phyloP scores from a whole-genome alignment of 2,888 invertebrate species.

The Spilarctia lutea region DNA sequence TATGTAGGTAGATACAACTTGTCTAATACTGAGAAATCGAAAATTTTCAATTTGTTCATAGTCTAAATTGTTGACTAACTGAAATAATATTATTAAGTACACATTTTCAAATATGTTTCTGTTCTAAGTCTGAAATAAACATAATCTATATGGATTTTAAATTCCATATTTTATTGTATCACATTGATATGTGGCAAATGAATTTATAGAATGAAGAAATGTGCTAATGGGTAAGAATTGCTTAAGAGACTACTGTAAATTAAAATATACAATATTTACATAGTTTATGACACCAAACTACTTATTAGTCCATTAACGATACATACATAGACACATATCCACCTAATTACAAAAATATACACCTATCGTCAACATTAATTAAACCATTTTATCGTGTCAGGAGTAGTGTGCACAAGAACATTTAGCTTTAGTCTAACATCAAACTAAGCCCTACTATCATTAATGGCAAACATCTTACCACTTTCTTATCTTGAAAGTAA shows the following conservation, averaged over 20 bases:
- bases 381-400: slow-evolving; percentile 32
- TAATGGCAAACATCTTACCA: slow-evolving; percentile 44
- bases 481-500: slow-evolving; percentile 18
- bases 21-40: neutral
- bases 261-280: slow-evolving; percentile 4
- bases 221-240: neutral
- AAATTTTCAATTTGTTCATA: neutral
- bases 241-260: neutral
- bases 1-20: neutral
- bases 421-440: slow-evolving; percentile 32
- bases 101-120: too few species aligned
- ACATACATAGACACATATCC: slow-evolving; percentile 35
- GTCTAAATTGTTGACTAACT: neutral
- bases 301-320: slow-evolving; percentile 30
- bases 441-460: slow-evolving; percentile 45
- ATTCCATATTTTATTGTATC: neutral
- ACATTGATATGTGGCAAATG: neutral
- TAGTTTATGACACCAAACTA: slow-evolving; percentile 1
- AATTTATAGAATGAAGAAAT: neutral
- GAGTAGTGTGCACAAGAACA: slow-evolving; percentile 33
- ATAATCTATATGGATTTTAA: neutral
- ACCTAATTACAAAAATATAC: slow-evolving; percentile 51
- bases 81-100: neutral
- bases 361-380: slow-evolving; percentile 39
- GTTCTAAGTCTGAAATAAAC: neutral